phyloP scores from a whole-genome alignment of 2,113 vertebrate species.

The Seriola rivoliana region DNA sequence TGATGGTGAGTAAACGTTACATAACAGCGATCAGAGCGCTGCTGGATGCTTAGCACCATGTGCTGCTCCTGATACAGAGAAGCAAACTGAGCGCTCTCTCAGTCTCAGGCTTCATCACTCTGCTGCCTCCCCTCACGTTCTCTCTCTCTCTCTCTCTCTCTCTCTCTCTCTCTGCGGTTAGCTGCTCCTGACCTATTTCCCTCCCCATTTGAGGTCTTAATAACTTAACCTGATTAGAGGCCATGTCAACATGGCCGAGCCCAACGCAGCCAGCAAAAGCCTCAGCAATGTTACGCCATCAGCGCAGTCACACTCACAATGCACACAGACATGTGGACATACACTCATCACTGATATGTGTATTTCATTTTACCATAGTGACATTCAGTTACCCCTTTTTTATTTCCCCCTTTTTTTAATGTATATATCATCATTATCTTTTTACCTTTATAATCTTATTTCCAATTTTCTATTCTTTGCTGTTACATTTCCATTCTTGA shows the following conservation, averaged over 20 bases:
- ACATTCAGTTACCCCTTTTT: too few relatives aligned
- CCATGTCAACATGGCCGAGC: conserved; percentile 56
- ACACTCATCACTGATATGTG: not conserved
- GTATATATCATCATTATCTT: too few relatives aligned
- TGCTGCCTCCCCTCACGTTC: conserved; percentile 20
- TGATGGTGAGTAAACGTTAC: conserved; percentile 17
- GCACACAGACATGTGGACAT: not conserved
- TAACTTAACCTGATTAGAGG: conserved; percentile 85
- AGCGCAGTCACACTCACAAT: not conserved
- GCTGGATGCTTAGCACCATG: conserved; percentile 39
- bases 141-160: conserved; percentile 24
- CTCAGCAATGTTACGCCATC: conserved; percentile 29
- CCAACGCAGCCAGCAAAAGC: conserved; percentile 26
- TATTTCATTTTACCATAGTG: too few relatives aligned
- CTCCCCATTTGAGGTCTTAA: conserved; percentile 74
- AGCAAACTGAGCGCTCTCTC: conserved; percentile 36
- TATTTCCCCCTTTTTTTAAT: too few relatives aligned
- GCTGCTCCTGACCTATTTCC: conserved; percentile 83
- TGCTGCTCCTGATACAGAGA: conserved; percentile 29
- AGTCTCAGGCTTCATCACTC: conserved; percentile 17
- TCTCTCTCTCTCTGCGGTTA: conserved; percentile 49
- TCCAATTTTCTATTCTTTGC: too few relatives aligned
- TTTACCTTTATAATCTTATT: too few relatives aligned
- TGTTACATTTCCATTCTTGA: too few relatives aligned
- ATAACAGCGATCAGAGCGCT: not conserved